A percentile compares a stretch with the other conserved stretches of the same genome.
Conservation (phyloP, 2,888 invertebrate genomes). For the Philaethria dido region DNA sequence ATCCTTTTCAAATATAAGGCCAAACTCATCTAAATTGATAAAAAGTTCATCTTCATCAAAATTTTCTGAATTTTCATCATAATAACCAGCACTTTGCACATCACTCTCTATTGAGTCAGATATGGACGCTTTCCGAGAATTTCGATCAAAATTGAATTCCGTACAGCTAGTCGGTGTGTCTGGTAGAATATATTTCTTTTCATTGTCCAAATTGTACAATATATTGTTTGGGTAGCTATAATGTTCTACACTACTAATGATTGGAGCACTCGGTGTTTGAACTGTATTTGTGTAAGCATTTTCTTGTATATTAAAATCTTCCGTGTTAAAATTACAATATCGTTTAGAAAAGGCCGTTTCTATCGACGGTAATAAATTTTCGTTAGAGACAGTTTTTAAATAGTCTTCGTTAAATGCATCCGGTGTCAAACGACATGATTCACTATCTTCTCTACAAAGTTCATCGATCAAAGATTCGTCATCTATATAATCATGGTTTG, state of each 20-base stretch:
- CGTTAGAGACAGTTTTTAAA: constrained; percentile 57
- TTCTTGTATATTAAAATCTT: constrained; percentile 49
- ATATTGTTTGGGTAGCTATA: constrained; percentile 79
- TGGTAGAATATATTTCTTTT: constrained; percentile 68
- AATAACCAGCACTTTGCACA: constrained; percentile 71
- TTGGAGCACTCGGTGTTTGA: constrained; percentile 47
- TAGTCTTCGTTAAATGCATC: constrained; percentile 70
- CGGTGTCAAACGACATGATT: constrained; percentile 65
- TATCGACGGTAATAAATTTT: constrained; percentile 72
- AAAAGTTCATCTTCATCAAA: constrained; percentile 78
- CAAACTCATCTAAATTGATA: constrained; percentile 76
- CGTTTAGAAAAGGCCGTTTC: constrained; percentile 76
- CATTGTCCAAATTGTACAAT: constrained; percentile 67
- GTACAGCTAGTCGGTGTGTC: constrained; percentile 76
- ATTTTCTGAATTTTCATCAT: constrained; percentile 74
- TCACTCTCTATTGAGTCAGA: constrained; percentile 78
- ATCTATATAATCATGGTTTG: constrained; percentile 74
- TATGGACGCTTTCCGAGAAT: constrained; percentile 68
- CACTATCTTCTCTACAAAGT: constrained; percentile 75
- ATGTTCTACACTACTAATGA: constrained; percentile 70
- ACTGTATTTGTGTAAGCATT: constrained; percentile 47
- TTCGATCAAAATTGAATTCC: constrained; percentile 70
- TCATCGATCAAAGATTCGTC: constrained; percentile 78
- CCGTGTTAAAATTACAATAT: constrained; percentile 63
- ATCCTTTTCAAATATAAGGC: constrained; percentile 67